phyloP scores from a whole-genome alignment of 2,113 vertebrate genomes.

The Meles meles region DNA sequence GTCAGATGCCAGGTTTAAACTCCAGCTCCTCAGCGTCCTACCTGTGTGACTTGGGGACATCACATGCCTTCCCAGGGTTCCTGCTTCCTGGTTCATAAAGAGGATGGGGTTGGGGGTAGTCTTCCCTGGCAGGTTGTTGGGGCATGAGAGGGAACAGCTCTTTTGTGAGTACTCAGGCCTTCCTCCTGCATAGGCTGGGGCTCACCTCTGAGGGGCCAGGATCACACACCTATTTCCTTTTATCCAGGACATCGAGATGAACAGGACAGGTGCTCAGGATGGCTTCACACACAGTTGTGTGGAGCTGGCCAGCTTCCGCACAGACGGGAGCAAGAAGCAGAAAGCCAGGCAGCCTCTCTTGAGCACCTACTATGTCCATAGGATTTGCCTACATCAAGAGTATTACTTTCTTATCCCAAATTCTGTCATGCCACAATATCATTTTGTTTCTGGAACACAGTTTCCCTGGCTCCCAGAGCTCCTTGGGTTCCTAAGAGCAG shows the following conservation, averaged over 20 bases:
- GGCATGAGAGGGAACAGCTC: background rate
- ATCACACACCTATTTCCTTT: accelerated
- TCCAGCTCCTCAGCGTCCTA: background rate
- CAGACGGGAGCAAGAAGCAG: background rate
- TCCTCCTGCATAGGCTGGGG: background rate
- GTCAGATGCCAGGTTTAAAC: background rate
- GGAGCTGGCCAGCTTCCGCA: accelerated
- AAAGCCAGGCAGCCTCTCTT: background rate
- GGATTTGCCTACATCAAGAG: background rate
- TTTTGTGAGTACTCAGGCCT: background rate
- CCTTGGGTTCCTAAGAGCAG: accelerated
- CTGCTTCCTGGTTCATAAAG: background rate
- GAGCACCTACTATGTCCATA: background rate
- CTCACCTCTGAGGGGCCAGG: background rate
- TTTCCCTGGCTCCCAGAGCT: background rate
- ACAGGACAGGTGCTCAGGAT: no score
- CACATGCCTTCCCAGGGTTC: accelerated
- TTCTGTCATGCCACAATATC: background rate
- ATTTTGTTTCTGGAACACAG: background rate
- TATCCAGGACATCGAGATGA: background rate
- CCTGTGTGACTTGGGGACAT: background rate
- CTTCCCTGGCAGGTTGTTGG: background rate
- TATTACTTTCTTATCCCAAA: background rate
- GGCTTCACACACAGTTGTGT: background rate
- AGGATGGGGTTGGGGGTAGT: background rate